A percentile compares a stretch with the other conserved stretches of the same genome.
These are phyloP conservation scores for Lates japonicus DNA, from an alignment of 2,797 vertebrate species.

Conservation along the genomic window DNA sequence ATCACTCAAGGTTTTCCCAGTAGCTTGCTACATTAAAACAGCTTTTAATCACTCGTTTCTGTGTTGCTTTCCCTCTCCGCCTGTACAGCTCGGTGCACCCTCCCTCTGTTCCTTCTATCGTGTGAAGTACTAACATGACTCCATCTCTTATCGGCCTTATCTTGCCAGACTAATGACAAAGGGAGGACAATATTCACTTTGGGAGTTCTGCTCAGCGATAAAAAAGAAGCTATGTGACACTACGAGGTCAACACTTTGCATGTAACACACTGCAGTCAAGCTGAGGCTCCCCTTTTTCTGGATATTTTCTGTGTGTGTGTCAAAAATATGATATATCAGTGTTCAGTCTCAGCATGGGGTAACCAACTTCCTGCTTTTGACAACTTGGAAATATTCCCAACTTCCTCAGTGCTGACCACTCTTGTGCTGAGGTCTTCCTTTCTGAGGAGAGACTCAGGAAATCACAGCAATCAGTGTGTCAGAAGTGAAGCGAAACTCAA, in stretches of 20 bases:
- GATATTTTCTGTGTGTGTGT: conserved; percentile 22
- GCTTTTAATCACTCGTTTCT: conserved; percentile 9
- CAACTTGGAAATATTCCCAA: conserved; percentile 51
- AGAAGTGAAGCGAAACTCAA: conserved; percentile 47
- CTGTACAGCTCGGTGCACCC: conserved; percentile 16
- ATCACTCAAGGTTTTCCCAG: background rate
- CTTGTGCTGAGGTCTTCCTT: conserved; percentile 51
- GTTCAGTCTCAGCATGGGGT: conserved; percentile 15
- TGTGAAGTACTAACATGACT: conserved; percentile 71
- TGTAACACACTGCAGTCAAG: conserved; percentile 6
- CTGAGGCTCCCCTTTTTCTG: background rate
- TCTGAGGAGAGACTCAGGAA: conserved; percentile 35
- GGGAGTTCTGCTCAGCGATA: conserved; percentile 69
- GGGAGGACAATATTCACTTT: conserved; percentile 76
- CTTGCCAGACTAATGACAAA: conserved; percentile 75
- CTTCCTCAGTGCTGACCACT: conserved; percentile 60
- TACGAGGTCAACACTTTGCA: conserved; percentile 22
- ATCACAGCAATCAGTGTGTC: conserved; percentile 29
- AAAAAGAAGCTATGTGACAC: conserved; percentile 57
- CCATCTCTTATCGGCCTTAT: conserved; percentile 76
- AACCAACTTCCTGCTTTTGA: conserved; percentile 64
- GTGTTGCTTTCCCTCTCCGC: conserved; percentile 16
- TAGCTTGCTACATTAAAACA: conserved; percentile 11
- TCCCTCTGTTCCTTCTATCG: conserved; percentile 52
- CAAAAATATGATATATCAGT: conserved; percentile 14